phyloP scores from a whole-genome alignment of 2,888 invertebrate genomes.

The Sesamia inferens region DNA sequence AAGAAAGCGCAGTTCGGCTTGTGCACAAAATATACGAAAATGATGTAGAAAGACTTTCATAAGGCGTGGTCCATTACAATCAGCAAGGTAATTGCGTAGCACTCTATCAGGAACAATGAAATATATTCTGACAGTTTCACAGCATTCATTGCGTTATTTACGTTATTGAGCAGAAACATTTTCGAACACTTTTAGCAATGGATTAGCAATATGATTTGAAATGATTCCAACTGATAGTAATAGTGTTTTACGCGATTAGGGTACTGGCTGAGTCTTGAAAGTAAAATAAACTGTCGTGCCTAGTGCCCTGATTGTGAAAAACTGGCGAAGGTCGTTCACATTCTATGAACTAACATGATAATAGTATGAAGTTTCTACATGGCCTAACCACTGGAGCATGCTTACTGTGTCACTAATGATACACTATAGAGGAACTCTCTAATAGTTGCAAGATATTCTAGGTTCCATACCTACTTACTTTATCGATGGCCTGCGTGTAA shows the following conservation, averaged over 20 bases:
- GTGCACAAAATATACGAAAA: neutral
- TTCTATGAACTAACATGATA: constrained; percentile 9
- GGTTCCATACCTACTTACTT: neutral
- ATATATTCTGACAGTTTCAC: no score
- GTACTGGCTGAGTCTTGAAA: neutral
- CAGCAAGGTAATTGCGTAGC: no score
- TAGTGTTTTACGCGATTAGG: no score
- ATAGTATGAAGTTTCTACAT: constrained; percentile 20
- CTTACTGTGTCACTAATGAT: constrained; percentile 16
- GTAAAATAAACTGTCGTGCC: neutral
- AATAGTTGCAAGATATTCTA: neutral
- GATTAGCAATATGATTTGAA: no score
- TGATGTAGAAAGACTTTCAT: neutral
- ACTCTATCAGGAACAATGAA: no score
- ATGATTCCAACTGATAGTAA: no score
- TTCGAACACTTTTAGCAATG: no score
- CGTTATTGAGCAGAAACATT: no score
- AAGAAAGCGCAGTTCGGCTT: no score
- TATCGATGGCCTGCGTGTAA: no score
- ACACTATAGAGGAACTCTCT: neutral
- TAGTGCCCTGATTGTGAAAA: constrained; percentile 14
- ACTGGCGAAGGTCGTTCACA: constrained; percentile 18
- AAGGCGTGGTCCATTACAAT: neutral
- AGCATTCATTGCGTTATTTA: no score
- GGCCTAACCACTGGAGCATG: constrained; percentile 12